Evolutionary conservation across 2,113 vertebrate species (phyloP).

Genomic region (Myanophis thanlyinensis): DNA sequence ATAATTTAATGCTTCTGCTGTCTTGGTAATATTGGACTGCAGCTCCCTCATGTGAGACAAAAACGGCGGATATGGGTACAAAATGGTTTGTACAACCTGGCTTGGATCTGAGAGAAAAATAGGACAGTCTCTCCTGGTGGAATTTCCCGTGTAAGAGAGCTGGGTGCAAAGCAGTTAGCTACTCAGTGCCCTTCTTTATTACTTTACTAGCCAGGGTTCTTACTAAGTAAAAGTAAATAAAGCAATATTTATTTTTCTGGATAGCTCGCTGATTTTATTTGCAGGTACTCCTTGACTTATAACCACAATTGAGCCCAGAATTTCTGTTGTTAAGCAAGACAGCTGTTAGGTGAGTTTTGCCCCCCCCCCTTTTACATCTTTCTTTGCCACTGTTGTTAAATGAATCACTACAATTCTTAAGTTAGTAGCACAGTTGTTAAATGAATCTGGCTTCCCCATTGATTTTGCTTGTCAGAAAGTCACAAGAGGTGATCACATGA

Average conservation of each 20-base stretch:
- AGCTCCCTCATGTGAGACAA: constrained; percentile 69
- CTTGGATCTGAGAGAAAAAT: constrained; percentile 57
- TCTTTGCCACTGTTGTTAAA: not conserved
- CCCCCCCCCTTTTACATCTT: not conserved
- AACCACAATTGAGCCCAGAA: not conserved
- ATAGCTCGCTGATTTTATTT: not conserved
- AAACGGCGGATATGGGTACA: constrained; percentile 4
- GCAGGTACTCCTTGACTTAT: not conserved
- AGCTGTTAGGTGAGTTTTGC: not conserved
- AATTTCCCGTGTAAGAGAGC: not conserved
- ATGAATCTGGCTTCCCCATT: not conserved
- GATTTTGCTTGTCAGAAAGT: not conserved
- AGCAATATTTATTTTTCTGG: not conserved
- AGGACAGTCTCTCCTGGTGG: not conserved
- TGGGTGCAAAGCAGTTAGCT: not conserved
- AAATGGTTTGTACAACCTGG: constrained; percentile 59
- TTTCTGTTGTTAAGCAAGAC: not conserved
- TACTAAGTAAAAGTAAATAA: no score
- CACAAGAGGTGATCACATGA: not conserved
- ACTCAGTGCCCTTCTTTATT: not conserved
- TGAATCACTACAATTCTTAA: not conserved
- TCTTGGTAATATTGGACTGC: constrained; percentile 72
- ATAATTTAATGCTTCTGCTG: constrained; percentile 72
- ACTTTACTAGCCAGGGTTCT: not conserved
- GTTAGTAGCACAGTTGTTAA: not conserved